Percentiles rank a stretch among this genome's conserved stretches.
Evolutionary conservation across 2,888 invertebrate genomes (phyloP).

Genomic region (Rotaria macrura): DNA sequence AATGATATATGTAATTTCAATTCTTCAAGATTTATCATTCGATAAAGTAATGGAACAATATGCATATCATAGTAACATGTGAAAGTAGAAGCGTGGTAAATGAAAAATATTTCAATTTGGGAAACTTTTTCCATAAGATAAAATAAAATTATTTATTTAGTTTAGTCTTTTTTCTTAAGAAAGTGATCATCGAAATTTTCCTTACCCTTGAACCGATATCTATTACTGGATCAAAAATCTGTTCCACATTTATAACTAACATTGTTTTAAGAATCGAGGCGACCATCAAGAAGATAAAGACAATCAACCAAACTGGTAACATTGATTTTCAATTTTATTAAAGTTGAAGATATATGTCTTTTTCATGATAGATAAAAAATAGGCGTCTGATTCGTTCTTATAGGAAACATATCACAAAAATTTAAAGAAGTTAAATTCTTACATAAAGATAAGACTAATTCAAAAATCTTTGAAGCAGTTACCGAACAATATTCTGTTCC

Average conservation of each 20-base stretch:
- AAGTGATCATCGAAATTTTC: neutral
- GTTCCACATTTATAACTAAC: neutral
- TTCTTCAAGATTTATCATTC: conserved; percentile 1
- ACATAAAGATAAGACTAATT: too few relatives aligned
- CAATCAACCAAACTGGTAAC: neutral
- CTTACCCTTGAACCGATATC: neutral
- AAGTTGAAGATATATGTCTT: neutral
- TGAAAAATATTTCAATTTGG: neutral
- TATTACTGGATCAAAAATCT: neutral
- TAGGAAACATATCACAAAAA: neutral
- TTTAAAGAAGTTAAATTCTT: too few relatives aligned
- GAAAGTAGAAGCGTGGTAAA: neutral
- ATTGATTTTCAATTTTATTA: neutral
- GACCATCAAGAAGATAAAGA: neutral
- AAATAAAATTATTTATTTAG: neutral
- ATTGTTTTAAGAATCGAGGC: neutral
- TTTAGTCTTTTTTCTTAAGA: neutral
- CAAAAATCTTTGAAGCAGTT: too few relatives aligned
- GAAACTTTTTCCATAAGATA: neutral
- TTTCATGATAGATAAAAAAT: neutral
- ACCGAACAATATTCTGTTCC: neutral
- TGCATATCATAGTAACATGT: neutral
- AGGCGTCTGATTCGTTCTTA: neutral
- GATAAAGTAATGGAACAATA: neutral
- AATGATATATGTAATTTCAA: neutral